Evolutionary conservation across 2,888 invertebrate species (phyloP), one percentile per base, ranked within the genome.

Genomic region (Ctena decussata): DNA sequence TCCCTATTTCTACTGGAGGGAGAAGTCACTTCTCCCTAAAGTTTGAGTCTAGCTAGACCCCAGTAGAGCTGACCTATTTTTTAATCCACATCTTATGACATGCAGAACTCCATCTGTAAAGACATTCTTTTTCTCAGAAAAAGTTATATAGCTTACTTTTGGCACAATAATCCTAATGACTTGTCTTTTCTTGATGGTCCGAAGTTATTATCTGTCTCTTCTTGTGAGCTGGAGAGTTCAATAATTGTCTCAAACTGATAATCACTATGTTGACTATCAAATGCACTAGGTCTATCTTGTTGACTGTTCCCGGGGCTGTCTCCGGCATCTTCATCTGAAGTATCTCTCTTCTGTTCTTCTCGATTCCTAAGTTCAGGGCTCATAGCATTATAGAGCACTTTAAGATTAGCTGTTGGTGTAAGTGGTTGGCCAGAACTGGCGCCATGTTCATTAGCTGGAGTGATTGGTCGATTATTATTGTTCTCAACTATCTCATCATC

Each of bases 351-450:
- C 46, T 86, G 86, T 39, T 87, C 85, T 57, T 91, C 90, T 72
- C 91, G 88, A 70, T 94, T 91, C 46, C 95, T 82, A 18, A 95
- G 93, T 84, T 95, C 95, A 41, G 95, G 95, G 91, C 95, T 94
- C 96, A 97, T 97, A 78, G 97, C 97, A 96, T 97, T 97, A 11
- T 97, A 97, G 86, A 97, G 95, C 91, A 97, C 96, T 95, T 97
- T 97, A 72, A 97, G 96, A 96, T 97, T 97, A 88, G 97, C 97
- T 80, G 97, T 97, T 32, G 97, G 97, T 30, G 97, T 97, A 27
- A 97, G 96, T 91, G 96, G 96, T 70, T 90, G 89, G 6, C 84
- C 87, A 30, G 81, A 72, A 18, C 70, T 53, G 30, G 71, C 86
- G 46, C 87, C 89, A 30, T 60, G 60, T 30, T 87, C 88, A 73